Evolutionary conservation across 2,797 vertebrate genomes (phyloP).

Genomic region (Pangasius krempfi): DNA sequence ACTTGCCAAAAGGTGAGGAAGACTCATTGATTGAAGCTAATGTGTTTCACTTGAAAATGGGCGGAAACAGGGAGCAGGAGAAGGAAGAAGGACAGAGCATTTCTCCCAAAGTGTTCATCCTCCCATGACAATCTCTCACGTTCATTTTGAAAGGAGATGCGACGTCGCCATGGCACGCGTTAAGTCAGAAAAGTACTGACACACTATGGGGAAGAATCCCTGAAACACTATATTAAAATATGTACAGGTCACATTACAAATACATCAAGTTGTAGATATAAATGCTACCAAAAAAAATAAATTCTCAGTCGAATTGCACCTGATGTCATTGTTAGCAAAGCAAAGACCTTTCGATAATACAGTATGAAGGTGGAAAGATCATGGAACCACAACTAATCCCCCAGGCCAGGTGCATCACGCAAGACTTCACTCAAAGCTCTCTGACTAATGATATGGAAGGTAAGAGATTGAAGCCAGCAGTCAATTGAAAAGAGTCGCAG

Average conservation of each 20-base stretch:
- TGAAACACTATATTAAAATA: neutral
- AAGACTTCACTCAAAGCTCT: neutral
- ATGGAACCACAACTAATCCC: neutral
- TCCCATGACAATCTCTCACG: neutral
- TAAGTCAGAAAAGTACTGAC: neutral
- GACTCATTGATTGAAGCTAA: neutral
- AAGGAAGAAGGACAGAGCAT: neutral
- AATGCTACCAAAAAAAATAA: too few species aligned
- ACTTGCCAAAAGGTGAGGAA: neutral
- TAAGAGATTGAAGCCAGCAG: neutral
- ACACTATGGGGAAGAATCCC: neutral
- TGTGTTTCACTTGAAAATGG: neutral
- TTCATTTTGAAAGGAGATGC: neutral
- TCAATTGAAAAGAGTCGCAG: neutral
- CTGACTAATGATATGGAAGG: neutral
- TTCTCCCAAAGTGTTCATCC: too few species aligned
- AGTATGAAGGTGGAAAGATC: neutral
- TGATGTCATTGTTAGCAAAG: too few species aligned
- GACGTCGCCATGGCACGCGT: neutral
- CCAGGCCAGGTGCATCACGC: too few species aligned
- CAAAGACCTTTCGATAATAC: neutral
- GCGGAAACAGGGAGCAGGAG: neutral
- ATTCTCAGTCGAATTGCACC: too few species aligned
- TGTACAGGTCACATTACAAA: too few species aligned
- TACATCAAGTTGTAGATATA: too few species aligned